phyloP scores from a whole-genome alignment of 2,888 invertebrate genomes.

The Masnerella sp. region DNA sequence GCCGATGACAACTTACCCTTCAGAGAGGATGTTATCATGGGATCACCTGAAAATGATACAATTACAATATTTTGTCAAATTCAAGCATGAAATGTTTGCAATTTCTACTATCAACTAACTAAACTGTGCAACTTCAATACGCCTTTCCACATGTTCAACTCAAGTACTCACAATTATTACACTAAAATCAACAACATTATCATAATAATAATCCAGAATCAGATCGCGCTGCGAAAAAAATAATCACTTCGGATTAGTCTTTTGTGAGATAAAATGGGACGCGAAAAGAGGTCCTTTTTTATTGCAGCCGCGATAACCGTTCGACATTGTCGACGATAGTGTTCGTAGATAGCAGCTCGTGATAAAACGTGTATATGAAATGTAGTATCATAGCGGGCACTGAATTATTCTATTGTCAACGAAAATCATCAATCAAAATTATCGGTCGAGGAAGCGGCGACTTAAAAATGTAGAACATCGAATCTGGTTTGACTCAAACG shows the following conservation, averaged over 20 bases:
- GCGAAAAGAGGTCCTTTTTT: conserved; percentile 17
- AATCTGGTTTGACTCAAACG: conserved; percentile 58
- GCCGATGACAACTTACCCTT: conserved; percentile 76
- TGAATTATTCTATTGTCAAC: conserved; percentile 60
- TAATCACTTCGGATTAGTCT: too few relatives aligned
- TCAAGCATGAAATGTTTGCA: conserved; percentile 58
- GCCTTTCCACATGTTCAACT: too few relatives aligned
- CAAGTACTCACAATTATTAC: too few relatives aligned
- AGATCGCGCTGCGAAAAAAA: not conserved
- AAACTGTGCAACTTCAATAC: conserved; percentile 25
- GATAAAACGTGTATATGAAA: conserved; percentile 45
- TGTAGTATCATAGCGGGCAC: conserved; percentile 44
- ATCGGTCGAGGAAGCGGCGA: conserved; percentile 53
- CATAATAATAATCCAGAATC: not conserved
- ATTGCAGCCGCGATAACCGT: conserved; percentile 9
- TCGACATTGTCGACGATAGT: conserved; percentile 24
- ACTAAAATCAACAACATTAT: too few relatives aligned
- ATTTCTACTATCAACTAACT: conserved; percentile 48
- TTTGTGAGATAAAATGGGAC: conserved; percentile 5
- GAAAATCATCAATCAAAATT: conserved; percentile 59
- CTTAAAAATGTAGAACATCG: conserved; percentile 58
- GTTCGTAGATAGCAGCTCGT: conserved; percentile 33
- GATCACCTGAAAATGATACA: conserved; percentile 77
- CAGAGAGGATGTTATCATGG: conserved; percentile 78
- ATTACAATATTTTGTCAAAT: conserved; percentile 73